Base-by-base conservation (phyloP, 2,797 vertebrate species). In the Manis pentadactyla region DNA sequence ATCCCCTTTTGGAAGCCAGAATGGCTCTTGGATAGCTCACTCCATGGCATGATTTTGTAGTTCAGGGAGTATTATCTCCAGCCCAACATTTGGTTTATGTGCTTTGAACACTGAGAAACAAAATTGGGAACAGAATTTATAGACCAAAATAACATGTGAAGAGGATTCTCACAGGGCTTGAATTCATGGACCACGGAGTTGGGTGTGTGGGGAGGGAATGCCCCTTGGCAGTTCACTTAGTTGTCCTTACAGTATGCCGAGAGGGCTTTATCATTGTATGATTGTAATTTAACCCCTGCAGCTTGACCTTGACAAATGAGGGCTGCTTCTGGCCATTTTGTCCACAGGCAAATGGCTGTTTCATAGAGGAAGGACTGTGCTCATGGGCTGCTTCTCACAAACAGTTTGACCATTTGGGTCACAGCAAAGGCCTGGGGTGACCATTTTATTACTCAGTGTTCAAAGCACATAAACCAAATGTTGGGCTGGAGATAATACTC, bases 71-170 rank as follows among this genome's bases (percentile, higher is more conserved):
- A 15, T 85, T 68, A 57, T 19, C 69, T 57, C 46, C 69, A 93
- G 82, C 34, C n/a, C 39, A 88, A 8, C 21, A 51, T 59, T 90
- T 84, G 55, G 8, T 31, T 18, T 4, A 14, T 84, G n/a, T 73
- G 37, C 27, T 91, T 71, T 95, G 55, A 87, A 77, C 25, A 18
- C 1, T 63, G 53, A 82, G 69, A 95, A 81, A 90, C n/a, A 82
- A 90, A 87, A 83, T 3, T 61, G 23, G 39, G 39, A 66, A 34
- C 59, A 53, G 3, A 83, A 73, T 57, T 77, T 77, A 51, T 78
- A 57, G 9, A 93, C 4, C 39, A 78, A 78, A 18, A 4, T 63
- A 63, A 23, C 34, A 59, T 1, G 4, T 61, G 12, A 68, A 74
- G 51, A 68, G 25, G 39, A 25, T 73, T 71, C 49, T 83, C 46